These are phyloP conservation scores for Alentia gelatinosa DNA, from an alignment of 2,888 invertebrate genomes.

Conservation along the genomic window DNA sequence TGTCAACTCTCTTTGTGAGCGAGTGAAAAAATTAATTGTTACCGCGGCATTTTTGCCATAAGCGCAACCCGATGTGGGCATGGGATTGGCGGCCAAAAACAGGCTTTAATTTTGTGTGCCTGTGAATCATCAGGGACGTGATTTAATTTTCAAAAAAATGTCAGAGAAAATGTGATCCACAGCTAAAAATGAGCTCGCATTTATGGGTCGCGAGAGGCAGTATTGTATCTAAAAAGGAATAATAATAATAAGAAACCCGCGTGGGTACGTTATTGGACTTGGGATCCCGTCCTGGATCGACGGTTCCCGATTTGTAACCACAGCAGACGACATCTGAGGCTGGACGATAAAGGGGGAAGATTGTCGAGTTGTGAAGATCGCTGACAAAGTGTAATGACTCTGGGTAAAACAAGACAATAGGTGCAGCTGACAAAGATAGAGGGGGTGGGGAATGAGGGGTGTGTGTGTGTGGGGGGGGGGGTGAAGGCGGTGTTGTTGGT, in stretches of 20 bases:
- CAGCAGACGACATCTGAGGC: no score
- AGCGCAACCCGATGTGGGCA: neutral
- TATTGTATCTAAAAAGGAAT: neutral
- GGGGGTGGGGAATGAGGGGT: neutral
- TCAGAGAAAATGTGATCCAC: neutral
- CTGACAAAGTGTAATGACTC: neutral
- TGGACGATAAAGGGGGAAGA: neutral
- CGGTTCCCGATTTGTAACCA: no score
- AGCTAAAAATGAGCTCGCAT: neutral
- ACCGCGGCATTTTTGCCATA: neutral
- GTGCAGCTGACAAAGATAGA: neutral
- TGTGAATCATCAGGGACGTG: neutral
- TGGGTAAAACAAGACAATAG: neutral
- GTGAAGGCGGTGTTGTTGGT: neutral
- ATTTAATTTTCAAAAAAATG: neutral
- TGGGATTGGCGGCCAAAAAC: neutral
- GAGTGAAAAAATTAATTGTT: neutral
- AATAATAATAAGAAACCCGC: neutral
- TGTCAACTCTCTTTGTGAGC: neutral
- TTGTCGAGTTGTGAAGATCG: neutral
- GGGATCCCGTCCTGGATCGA: no score
- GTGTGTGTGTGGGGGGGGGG: neutral
- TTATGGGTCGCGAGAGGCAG: neutral
- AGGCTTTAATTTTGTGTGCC: constrained; percentile 4
- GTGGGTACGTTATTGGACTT: no score